Evolutionary conservation across 2,888 invertebrate genomes (phyloP).

Genomic region (Leuctra nigra): DNA sequence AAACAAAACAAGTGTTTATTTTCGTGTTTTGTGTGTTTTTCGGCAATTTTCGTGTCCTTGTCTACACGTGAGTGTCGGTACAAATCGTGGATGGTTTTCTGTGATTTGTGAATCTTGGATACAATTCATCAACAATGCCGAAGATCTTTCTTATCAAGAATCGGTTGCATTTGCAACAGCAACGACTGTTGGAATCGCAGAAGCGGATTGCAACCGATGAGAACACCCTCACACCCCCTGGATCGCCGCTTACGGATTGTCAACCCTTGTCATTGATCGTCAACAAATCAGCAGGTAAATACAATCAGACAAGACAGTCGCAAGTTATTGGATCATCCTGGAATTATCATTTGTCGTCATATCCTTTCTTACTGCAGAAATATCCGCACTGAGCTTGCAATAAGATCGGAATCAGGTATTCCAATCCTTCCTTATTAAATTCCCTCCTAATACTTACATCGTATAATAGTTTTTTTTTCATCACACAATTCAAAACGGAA

Average conservation of each 20-base stretch:
- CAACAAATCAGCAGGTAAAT: slow-evolving; percentile 43
- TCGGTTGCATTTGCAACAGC: slow-evolving; percentile 85
- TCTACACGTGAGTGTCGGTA: no score
- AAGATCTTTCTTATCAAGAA: slow-evolving; percentile 90
- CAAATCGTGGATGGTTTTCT: no score
- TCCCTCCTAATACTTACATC: no score
- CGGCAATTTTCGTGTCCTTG: no score
- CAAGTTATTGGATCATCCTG: background rate
- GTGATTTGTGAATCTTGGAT: background rate
- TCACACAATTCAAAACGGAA: no score
- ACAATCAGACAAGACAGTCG: no score
- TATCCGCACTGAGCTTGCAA: slow-evolving; percentile 16
- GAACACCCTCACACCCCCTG: slow-evolving; percentile 39
- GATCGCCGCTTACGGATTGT: slow-evolving; percentile 35
- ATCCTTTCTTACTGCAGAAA: slow-evolving; percentile 11
- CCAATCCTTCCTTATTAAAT: no score
- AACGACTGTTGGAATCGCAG: slow-evolving; percentile 74
- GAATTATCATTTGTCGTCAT: background rate
- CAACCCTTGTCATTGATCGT: slow-evolving; percentile 47
- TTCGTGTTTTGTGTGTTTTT: no score
- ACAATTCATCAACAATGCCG: slow-evolving; percentile 55
- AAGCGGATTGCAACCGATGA: slow-evolving; percentile 46
- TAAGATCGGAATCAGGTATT: no score
- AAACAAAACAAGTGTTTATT: no score
- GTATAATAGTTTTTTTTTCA: no score